Evolutionary conservation across 1,140 invertebrate species (phyloP), one percentile per base, ranked within the genome.

Genomic region (Saccostrea cuccullata): DNA sequence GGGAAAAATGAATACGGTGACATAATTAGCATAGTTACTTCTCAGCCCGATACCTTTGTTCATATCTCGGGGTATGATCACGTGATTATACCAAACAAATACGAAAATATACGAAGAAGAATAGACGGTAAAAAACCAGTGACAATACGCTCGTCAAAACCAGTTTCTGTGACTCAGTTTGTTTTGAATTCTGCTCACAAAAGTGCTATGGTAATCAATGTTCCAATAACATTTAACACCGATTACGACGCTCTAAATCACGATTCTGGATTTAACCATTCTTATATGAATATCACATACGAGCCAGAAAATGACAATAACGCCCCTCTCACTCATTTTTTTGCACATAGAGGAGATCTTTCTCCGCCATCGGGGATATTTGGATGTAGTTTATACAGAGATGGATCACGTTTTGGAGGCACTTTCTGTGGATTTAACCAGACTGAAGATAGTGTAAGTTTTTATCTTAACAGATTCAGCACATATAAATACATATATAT

Each of bases 161-260:
- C 70, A 26, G 70, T 77, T 77, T 26, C 26, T 77, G 70, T 77
- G 26, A 30, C 70, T 40, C 70, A 77, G 26, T 77, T 77, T 36
- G 23, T 26, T 9, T 4, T 77, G 26, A 36, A 77, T 36, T 0
- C 15, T 5, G 4, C 23, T 36, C 13, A 36, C 70, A 77, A 77
- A 36, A 36, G 30, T 30, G 70, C 5, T 4, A 77, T 77, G 70
- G 30, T 26, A 15, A 77, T 77, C 70, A 30, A 36, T 36, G 30
- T 77, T 77, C 30, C 70, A 77, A 26, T 30, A 13, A 77, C 70
- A 15, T 30, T 36, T 3, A 36, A 36, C 70, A 77, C 70, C 15
- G 30, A 77, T 17, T 13, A 5, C 30, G 6, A 5, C 4, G 23
- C 70, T 36, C 70, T 77, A 11, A 77, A 9, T 26, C 23, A 0